Evolutionary conservation across 1,140 invertebrate species (phyloP), one percentile per base, ranked within the genome.

Genomic region (Anoplolepis gracilipes): DNA sequence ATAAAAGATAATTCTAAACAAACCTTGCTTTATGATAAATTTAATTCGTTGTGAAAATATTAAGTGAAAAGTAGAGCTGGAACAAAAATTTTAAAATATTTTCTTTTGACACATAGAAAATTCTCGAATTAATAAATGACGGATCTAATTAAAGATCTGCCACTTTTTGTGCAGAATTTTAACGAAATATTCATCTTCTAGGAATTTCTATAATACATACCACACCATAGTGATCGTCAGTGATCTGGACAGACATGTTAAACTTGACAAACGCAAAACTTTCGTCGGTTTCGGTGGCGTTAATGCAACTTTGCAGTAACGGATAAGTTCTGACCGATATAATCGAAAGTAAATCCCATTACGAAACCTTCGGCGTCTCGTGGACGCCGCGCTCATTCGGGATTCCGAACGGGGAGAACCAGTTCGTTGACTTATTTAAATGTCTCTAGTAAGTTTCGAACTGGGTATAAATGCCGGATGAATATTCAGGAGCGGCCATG

Each of bases 351-450:
- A 82, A 82, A 82, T 82, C 67, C 78, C 67, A 82, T 82, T 82
- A 82, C 67, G 70, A 46, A 69, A 67, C 53, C 78, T 82, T 82
- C 67, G 78, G 78, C 53, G 53, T 53, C 78, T 73, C 46, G 46
- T 61, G 64, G 78, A 59, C 78, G 36, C 53, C 36, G 78, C 67
- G 53, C 67, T 82, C 65, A 82, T 82, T 82, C 67, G 53, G 36
- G 55, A 82, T 82, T 82, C 78, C 67, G 67, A 57, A 30, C 65
- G 19, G 10, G n/a, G 28, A 75, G 49, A 69, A 30, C 28, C 85
- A 84, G 85, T 69, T 88, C 85, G 85, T 87, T 72, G 69, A 84
- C 77, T 88, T 88, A 84, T 76, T 84, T 70, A 84, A 87, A 82
- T 86, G 76, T 86, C 39, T 36, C 78, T 59, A 59, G 72, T 78